These are phyloP conservation scores for Eriosoma lanigerum DNA, from an alignment of 1,140 invertebrate genomes.

Conservation along the genomic window DNA sequence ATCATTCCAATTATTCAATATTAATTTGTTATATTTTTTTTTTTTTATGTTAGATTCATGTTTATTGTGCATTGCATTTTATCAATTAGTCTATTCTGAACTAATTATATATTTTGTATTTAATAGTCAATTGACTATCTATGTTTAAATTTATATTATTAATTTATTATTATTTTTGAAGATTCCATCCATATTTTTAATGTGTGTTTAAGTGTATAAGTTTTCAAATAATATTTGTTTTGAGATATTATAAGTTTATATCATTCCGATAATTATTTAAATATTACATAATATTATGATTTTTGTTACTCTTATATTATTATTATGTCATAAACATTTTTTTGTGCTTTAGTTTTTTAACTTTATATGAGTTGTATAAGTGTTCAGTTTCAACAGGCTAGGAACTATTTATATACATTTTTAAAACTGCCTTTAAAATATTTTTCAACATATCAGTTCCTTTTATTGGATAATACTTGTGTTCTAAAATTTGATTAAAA, in stretches of 20 bases:
- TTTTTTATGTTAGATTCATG: too few relatives aligned
- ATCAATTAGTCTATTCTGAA: neutral
- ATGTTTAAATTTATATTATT: conserved; percentile 11
- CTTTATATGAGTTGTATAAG: neutral
- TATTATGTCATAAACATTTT: neutral
- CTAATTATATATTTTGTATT: conserved; percentile 28
- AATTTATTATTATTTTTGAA: conserved; percentile 27
- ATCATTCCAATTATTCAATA: neutral
- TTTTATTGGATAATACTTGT: conserved; percentile 3
- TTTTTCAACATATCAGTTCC: conserved; percentile 27
- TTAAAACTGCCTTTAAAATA: conserved; percentile 1
- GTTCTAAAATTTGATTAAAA: conserved; percentile 25
- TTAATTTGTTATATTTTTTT: conserved; percentile 6
- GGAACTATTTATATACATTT: neutral
- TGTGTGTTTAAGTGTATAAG: neutral
- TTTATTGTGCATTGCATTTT: neutral
- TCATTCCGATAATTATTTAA: conserved; percentile 18
- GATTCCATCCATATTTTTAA: conserved; percentile 42
- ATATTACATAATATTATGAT: neutral
- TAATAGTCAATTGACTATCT: neutral
- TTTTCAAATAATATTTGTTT: neutral
- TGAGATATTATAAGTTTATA: conserved; percentile 14
- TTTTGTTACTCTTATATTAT: neutral
- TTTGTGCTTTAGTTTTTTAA: conserved; percentile 25
- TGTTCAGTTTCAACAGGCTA: conserved; percentile 18